These are phyloP conservation scores for Lissonota sp. DNA, from an alignment of 2,888 invertebrate genomes.

Conservation along the genomic window DNA sequence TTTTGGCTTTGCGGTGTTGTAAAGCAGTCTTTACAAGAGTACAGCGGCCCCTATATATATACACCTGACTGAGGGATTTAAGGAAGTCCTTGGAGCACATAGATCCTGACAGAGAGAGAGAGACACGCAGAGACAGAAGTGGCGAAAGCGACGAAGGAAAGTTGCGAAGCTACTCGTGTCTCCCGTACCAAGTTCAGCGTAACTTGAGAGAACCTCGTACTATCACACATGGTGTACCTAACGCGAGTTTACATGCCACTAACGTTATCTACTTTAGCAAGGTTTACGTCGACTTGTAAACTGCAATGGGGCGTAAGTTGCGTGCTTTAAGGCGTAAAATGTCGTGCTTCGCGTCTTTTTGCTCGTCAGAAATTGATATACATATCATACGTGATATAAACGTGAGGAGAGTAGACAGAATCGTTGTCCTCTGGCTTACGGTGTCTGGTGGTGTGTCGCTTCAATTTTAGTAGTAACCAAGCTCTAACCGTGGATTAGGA, in stretches of 20 bases:
- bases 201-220: slow-evolving; percentile 10
- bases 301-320: background rate
- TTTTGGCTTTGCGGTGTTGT: slow-evolving; percentile 30
- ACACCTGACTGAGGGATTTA: slow-evolving; percentile 21
- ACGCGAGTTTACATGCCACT: slow-evolving; percentile 34
- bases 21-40: slow-evolving; percentile 4
- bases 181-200: slow-evolving; percentile 8
- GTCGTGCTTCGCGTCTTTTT: background rate
- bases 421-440: slow-evolving; percentile 42
- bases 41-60: background rate
- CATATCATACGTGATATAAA: background rate
- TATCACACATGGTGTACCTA: slow-evolving; percentile 19
- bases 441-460: slow-evolving; percentile 46
- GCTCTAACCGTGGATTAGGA: slow-evolving; percentile 48
- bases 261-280: background rate
- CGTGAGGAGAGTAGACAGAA: slow-evolving; percentile 2
- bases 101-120: slow-evolving; percentile 12
- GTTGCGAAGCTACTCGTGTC: slow-evolving; percentile 43
- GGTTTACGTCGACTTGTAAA: background rate
- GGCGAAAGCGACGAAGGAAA: slow-evolving; percentile 23
- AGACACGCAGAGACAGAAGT: slow-evolving; percentile 1
- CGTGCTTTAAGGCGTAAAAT: background rate
- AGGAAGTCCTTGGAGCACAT: slow-evolving; percentile 13
- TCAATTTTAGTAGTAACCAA: slow-evolving; percentile 26
- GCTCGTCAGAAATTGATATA: slow-evolving; percentile 3